Evolutionary conservation across 23 tunicate genomes (phyloP).

Genomic region (Ascidia mentula): DNA sequence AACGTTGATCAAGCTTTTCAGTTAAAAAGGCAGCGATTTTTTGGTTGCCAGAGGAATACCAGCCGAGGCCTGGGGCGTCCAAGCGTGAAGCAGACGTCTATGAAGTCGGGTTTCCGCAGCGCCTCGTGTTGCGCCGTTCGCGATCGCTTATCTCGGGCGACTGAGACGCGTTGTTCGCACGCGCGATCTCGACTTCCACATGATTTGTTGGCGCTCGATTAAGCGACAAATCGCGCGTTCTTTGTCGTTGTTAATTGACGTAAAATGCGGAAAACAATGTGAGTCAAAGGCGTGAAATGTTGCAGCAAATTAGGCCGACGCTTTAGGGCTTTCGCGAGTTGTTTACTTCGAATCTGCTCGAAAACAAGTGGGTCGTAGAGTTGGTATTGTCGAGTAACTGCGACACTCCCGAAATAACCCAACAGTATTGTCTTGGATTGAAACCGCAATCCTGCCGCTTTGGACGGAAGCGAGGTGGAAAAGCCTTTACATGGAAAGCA

Average conservation of each 20-base stretch:
- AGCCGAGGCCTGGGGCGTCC: neutral
- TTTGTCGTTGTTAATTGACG: neutral
- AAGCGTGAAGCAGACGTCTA: conserved; percentile 7
- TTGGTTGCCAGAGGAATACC: neutral
- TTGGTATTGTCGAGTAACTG: neutral
- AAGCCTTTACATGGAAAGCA: too few species aligned
- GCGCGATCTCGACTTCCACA: neutral
- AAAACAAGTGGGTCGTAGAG: neutral
- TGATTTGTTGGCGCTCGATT: neutral
- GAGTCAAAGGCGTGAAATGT: neutral
- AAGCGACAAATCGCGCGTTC: neutral
- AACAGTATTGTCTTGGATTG: neutral
- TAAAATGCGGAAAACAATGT: neutral
- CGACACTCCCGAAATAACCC: neutral
- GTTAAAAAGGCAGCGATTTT: neutral
- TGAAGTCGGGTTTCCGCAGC: conserved; percentile 6
- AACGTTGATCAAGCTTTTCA: neutral
- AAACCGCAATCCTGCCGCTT: neutral
- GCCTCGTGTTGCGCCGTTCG: conserved; percentile 1
- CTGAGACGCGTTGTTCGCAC: conserved; percentile 11
- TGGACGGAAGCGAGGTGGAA: neutral
- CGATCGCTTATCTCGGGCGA: conserved; percentile 9
- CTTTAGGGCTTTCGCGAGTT: neutral
- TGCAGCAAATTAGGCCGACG: neutral
- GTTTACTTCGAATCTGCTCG: neutral